A percentile compares a stretch with the other conserved stretches of the same genome.
Evolutionary conservation across 2,888 invertebrate genomes (phyloP).

Genomic region (Stenolophus ochropezus): DNA sequence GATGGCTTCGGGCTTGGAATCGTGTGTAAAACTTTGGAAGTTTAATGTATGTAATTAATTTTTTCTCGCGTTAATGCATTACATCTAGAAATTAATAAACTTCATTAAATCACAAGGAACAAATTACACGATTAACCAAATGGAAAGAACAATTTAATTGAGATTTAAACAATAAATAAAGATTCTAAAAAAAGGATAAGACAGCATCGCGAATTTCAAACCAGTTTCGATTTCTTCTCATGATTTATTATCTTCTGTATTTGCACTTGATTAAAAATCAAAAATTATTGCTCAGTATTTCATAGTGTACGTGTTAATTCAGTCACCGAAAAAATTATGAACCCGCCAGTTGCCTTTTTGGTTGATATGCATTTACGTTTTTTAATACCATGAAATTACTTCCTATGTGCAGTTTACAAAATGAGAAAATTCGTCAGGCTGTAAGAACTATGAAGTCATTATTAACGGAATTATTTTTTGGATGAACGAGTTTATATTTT

Average conservation of each 20-base stretch:
- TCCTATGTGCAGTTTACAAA: background rate
- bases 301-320: constrained; percentile 10
- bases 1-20: background rate
- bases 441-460: background rate
- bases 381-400: background rate
- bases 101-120: constrained; percentile 26
- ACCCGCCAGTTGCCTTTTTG: background rate
- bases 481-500: background rate
- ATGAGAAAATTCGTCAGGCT: background rate
- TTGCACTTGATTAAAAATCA: background rate
- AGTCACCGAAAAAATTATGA: background rate
- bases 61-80: constrained; percentile 37
- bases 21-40: constrained; percentile 19
- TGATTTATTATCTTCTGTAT: constrained; percentile 22
- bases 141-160: constrained; percentile 47
- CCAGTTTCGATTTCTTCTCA: constrained; percentile 51
- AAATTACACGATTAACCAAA: constrained; percentile 37
- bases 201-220: constrained; percentile 44
- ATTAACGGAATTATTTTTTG: background rate
- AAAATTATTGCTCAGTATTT: constrained; percentile 18
- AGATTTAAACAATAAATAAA: constrained; percentile 44
- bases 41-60: constrained; percentile 47
- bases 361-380: background rate
- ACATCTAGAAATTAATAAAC: constrained; percentile 40
- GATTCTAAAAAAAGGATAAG: constrained; percentile 31